Evolutionary conservation across 2,113 vertebrate species (phyloP).

Genomic region (Anser cygnoides): DNA sequence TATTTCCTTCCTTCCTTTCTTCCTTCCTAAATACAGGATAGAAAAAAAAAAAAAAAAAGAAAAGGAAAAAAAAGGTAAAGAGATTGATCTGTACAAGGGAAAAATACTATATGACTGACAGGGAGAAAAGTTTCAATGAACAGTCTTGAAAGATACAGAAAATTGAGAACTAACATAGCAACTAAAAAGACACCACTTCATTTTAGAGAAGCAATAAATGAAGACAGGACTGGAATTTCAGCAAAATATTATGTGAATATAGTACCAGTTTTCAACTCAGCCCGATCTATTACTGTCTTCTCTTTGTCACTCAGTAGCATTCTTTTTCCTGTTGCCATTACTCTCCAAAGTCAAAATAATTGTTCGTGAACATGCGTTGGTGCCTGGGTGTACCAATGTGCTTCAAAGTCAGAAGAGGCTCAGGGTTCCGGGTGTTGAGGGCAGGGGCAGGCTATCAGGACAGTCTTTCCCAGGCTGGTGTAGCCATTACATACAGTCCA

Average conservation of each 20-base stretch:
- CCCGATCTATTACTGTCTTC: background rate
- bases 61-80: background rate
- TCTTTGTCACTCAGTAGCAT: rapidly evolving
- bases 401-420: background rate
- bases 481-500: rapidly evolving
- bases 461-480: background rate
- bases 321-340: background rate
- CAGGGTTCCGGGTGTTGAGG: background rate
- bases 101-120: background rate
- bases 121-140: background rate
- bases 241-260: background rate
- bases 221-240: background rate
- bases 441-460: background rate
- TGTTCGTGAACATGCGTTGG: background rate
- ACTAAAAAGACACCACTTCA: background rate
- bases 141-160: background rate
- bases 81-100: background rate
- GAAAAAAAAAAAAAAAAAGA: no score
- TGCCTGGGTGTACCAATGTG: background rate
- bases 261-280: background rate
- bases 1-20: background rate
- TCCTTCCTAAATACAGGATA: background rate
- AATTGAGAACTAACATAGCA: background rate
- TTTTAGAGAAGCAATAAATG: background rate
- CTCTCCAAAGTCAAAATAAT: background rate